Percentiles rank a stretch among this genome's conserved stretches.
Conservation (phyloP, 2,888 invertebrate genomes). For the Zootermopsis nevadensis region DNA sequence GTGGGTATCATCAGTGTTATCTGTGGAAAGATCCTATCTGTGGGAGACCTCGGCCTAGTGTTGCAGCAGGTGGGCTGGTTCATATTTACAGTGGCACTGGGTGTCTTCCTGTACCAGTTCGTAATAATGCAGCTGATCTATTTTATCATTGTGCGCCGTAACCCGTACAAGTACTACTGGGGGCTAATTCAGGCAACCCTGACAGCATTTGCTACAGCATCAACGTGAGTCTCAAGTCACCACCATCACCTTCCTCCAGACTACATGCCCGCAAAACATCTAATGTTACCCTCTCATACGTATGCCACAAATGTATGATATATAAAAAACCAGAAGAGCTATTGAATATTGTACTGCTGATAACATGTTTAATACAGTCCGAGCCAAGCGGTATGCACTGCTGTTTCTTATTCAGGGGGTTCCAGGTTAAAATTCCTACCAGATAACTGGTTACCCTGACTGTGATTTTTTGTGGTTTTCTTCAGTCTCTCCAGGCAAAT, state of each 20-base stretch:
- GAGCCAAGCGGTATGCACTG: no score
- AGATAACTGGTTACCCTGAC: no score
- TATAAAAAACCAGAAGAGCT: no score
- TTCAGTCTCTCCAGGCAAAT: no score
- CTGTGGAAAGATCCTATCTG: constrained; percentile 81
- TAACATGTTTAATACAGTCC: no score
- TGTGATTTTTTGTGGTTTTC: no score
- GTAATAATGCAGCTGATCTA: constrained; percentile 87
- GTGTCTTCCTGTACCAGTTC: constrained; percentile 86
- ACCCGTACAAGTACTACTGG: constrained; percentile 89
- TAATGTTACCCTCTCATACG: no score
- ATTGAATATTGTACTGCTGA: no score
- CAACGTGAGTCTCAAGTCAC: constrained; percentile 77
- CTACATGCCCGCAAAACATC: no score
- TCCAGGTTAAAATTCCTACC: no score
- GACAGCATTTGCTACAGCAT: constrained; percentile 90
- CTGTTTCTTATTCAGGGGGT: no score
- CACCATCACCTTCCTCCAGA: background rate
- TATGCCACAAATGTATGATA: no score
- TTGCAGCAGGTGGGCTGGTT: constrained; percentile 75
- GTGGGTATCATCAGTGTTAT: constrained; percentile 87
- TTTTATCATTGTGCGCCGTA: constrained; percentile 80
- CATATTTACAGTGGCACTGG: constrained; percentile 83
- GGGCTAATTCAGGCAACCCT: constrained; percentile 85
- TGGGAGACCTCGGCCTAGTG: constrained; percentile 74